These are phyloP conservation scores for Tigriopus californicus DNA, from an alignment of 2,888 invertebrate genomes.

Conservation along the genomic window DNA sequence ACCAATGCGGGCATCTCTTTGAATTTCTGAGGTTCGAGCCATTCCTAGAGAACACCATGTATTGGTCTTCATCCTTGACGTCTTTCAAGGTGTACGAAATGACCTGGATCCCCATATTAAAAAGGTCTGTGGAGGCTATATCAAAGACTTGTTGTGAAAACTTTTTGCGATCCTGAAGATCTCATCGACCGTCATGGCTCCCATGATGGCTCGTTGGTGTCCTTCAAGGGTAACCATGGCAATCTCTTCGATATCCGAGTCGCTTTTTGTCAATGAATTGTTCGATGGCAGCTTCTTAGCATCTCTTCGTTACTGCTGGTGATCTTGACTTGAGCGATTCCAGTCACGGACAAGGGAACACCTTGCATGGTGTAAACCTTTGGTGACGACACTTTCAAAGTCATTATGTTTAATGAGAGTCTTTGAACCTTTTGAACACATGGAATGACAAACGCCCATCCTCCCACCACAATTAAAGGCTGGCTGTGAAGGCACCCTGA, in stretches of 20 bases:
- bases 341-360: conserved; percentile 15
- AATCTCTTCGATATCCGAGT: conserved; percentile 11
- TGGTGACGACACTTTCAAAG: conserved; percentile 13
- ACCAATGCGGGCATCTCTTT: conserved; percentile 15
- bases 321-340: conserved; percentile 16
- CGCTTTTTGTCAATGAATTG: conserved; percentile 15
- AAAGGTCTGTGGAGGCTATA: conserved; percentile 15
- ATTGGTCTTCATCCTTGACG: conserved; percentile 15
- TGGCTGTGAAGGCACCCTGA: conserved; percentile 12
- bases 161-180: conserved; percentile 15
- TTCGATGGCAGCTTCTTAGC: conserved; percentile 14
- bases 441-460: conserved; percentile 14
- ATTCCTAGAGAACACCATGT: conserved; percentile 14
- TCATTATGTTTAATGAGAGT: conserved; percentile 13
- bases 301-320: conserved; percentile 13
- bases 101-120: conserved; percentile 16
- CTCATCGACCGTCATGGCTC: conserved; percentile 14
- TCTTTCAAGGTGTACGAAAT: conserved; percentile 15
- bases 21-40: conserved; percentile 11
- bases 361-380: conserved; percentile 15
- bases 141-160: conserved; percentile 12
- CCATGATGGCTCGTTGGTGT: conserved; percentile 16
- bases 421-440: conserved; percentile 15
- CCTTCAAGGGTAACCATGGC: conserved; percentile 14
- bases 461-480: conserved; percentile 15